These are phyloP conservation scores for Pygoscelis antarcticus DNA, from an alignment of 2,113 vertebrate species.

Conservation along the genomic window DNA sequence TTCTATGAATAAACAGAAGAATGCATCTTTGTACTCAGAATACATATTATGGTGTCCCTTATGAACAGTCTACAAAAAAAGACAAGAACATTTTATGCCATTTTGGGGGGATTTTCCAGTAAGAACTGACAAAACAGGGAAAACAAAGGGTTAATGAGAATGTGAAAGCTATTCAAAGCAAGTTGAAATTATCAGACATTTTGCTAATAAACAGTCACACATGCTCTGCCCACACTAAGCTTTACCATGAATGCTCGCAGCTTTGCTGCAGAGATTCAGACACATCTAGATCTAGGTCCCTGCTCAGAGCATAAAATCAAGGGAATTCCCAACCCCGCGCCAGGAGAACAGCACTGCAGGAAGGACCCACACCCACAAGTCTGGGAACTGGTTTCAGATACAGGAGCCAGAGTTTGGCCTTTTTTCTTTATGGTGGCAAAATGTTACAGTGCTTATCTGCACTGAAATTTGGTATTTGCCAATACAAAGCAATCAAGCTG, in stretches of 20 bases:
- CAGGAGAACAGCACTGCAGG: not conserved
- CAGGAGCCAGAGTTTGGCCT: not conserved
- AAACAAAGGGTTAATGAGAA: not conserved
- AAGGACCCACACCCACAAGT: rapidly evolving
- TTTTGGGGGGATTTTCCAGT: not conserved
- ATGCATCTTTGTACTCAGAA: not conserved
- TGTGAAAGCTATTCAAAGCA: not conserved
- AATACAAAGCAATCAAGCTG: not conserved
- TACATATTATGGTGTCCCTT: not conserved
- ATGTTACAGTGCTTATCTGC: not conserved
- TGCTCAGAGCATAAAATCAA: not conserved
- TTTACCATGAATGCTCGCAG: not conserved
- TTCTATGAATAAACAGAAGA: not conserved
- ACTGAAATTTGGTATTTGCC: not conserved
- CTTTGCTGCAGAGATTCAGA: not conserved
- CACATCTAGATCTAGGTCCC: not conserved
- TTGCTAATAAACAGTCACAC: not conserved
- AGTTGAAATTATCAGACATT: not conserved
- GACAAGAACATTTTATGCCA: not conserved
- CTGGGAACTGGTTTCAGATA: not conserved
- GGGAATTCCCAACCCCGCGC: not conserved
- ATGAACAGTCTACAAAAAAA: not conserved
- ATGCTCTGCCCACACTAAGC: not conserved
- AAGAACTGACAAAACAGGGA: not conserved
- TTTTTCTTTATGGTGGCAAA: not conserved